Evolutionary conservation across 1,140 invertebrate genomes (phyloP).

Genomic region (Heliconius hewitsoni): DNA sequence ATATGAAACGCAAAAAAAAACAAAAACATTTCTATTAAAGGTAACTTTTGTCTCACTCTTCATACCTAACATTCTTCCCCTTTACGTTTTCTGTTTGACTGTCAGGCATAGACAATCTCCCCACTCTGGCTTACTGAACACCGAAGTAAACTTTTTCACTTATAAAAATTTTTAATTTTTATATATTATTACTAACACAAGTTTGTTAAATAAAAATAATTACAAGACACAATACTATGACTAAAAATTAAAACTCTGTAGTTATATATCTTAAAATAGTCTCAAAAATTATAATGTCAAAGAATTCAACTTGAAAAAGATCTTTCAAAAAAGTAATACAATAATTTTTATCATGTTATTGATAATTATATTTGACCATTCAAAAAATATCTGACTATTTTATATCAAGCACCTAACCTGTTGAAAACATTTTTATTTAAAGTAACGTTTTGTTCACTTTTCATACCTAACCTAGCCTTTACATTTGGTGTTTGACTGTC

Average conservation of each 20-base stretch:
- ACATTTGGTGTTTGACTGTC: constrained; percentile 46
- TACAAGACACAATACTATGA: too few relatives aligned
- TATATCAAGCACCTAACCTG: constrained; percentile 61
- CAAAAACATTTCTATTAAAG: too few relatives aligned
- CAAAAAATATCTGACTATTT: not conserved
- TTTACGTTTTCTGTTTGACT: too few relatives aligned
- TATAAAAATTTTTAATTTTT: too few relatives aligned
- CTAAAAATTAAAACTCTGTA: not conserved
- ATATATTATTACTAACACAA: too few relatives aligned
- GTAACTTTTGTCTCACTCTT: too few relatives aligned
- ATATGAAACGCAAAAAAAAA: too few relatives aligned
- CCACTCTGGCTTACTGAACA: too few relatives aligned
- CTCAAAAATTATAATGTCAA: not conserved
- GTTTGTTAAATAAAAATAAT: too few relatives aligned
- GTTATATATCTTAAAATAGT: not conserved
- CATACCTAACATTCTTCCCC: too few relatives aligned
- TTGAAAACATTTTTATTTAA: constrained; percentile 66
- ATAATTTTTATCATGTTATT: not conserved
- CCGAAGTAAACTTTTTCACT: too few relatives aligned
- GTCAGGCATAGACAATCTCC: too few relatives aligned
- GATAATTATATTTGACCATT: not conserved
- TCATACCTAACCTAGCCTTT: constrained; percentile 63
- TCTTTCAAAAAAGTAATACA: not conserved
- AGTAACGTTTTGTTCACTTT: constrained; percentile 50
- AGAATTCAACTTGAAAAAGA: not conserved